Base-by-base conservation (phyloP, 2,888 invertebrate species). In the Euclidia mi region DNA sequence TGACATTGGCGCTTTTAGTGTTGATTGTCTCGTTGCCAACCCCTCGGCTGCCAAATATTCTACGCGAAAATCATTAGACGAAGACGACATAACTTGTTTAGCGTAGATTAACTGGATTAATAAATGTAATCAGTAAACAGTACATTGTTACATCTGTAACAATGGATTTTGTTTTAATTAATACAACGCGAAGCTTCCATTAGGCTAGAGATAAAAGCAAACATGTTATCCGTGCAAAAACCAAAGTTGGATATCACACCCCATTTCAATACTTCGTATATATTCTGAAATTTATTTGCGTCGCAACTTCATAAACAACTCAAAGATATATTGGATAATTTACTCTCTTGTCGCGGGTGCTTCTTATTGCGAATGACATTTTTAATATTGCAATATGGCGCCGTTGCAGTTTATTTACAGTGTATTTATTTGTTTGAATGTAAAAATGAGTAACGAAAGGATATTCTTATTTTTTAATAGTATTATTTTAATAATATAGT, bases 1-100 rank as follows among this genome's bases (percentile, higher is more conserved):
- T 72, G 67, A 80, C 80, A 80, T 80, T 74, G 71, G 65, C 71
- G 74, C 78, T 76, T 72, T 79, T 74, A 75, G 62, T 63, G 62
- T 35, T 66, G 74, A 78, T 78, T 80, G 78, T 76, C 44, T 58
- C 42, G 31, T 35, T 32, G 25, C 49, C 56, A 50, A 46, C 50
- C 61, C 59, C 56, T 65, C 56, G 42, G 49, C 64, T 53, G 40
- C 50, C 50, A 52, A 63, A 75, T 70, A 70, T 67, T 63, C 46
- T 46, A 51, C 63, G 48, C 48, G 61, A 67, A 69, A 65, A 70
- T 68, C 68, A 57, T 71, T 61, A 65, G 71, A 66, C 58, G 62
- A 70, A 65, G 65, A 60, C 50, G 63, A 67, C 58, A 65, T 65
- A 61, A 67, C 71, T 73, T 73, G 60, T 58, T 76, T 69, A 50